These are phyloP conservation scores for Anastrepha ludens DNA, from an alignment of 1,140 invertebrate species.

Conservation along the genomic window DNA sequence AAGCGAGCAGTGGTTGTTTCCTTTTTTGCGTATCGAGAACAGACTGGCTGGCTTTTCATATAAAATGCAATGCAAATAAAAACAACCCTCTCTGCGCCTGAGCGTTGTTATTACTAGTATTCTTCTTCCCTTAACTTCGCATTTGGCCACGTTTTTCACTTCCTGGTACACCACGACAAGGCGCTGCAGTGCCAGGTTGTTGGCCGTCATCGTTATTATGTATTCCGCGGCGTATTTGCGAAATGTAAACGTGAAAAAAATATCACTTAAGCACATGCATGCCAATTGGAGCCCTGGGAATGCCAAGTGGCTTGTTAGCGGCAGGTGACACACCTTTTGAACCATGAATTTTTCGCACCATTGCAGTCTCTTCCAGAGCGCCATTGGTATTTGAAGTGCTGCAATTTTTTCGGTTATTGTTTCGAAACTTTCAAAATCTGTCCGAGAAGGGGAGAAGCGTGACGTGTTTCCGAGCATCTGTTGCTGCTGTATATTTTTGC, in stretches of 20 bases:
- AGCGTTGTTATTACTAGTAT: neutral
- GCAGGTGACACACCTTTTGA: slow-evolving; percentile 1
- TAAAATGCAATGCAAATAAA: neutral
- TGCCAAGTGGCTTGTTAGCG: slow-evolving; percentile 34
- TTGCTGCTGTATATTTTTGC: slow-evolving; percentile 60
- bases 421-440: slow-evolving; percentile 30
- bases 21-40: too few relatives aligned
- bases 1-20: neutral
- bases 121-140: neutral
- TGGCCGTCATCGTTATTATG: slow-evolving; percentile 61
- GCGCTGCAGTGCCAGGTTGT: slow-evolving; percentile 6
- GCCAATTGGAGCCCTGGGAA: slow-evolving; percentile 63
- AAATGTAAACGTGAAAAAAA: slow-evolving; percentile 61
- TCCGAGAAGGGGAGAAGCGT: slow-evolving; percentile 7
- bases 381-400: neutral
- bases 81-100: slow-evolving; percentile 7
- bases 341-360: neutral
- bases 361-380: neutral
- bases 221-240: slow-evolving; percentile 60
- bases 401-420: slow-evolving; percentile 21
- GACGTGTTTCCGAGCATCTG: slow-evolving; percentile 50
- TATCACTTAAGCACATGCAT: slow-evolving; percentile 69
- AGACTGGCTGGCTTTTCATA: too few relatives aligned
- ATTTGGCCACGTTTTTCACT: neutral
- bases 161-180: too few relatives aligned